Base-by-base conservation (phyloP, 1,140 invertebrate genomes). In the Tachypleus tridentatus region DNA sequence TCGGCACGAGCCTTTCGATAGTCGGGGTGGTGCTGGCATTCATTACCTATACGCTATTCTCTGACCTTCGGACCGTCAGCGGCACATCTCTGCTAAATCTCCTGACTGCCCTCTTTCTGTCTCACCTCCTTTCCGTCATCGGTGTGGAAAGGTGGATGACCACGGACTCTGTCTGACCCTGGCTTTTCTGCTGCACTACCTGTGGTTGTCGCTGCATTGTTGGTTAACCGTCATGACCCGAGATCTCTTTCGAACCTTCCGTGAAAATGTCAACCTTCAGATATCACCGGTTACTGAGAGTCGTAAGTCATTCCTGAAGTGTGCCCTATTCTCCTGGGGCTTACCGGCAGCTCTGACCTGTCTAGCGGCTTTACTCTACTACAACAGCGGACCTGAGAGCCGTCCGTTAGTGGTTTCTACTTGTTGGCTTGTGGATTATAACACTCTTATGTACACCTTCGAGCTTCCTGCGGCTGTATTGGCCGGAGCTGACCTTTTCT, bases 21-120 rank as follows among this genome's bases (percentile, higher is more conserved):
- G 84, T 86, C 4, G 84, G 83, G 11, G 77, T 86, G 11, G 83
- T 85, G 58, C 85, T 85, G 72, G 83, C 84, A 62, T 85, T 85
- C 75, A 85, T 85, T 71, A 85, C 84, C 3, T 85, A 85, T 77
- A 85, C 84, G 69, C 76, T 86, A 62, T 86, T 86, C 73, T 85
- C 84, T 11, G 84, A 86, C 72, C 74, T 85, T 62, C 77, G 84
- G 60, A 85, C 80, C 69, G 74, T 85, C 63, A 82, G 82, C 29
- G 84, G 84, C 53, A 85, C 83, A 51, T 82, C 83, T 5, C 73
- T 85, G 66, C 83, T 85, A 82, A 85, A 85, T 76, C 77, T 86
- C 60, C 73, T 86, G 71, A 83, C 84, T 59, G 81, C 83, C 9
- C 78, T 85, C 10, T 86, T 86, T 73, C 83, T 86, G 79, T 80